These are phyloP conservation scores for Acanthochromis polyacanthus DNA, from an alignment of 2,113 vertebrate species.

Conservation along the genomic window DNA sequence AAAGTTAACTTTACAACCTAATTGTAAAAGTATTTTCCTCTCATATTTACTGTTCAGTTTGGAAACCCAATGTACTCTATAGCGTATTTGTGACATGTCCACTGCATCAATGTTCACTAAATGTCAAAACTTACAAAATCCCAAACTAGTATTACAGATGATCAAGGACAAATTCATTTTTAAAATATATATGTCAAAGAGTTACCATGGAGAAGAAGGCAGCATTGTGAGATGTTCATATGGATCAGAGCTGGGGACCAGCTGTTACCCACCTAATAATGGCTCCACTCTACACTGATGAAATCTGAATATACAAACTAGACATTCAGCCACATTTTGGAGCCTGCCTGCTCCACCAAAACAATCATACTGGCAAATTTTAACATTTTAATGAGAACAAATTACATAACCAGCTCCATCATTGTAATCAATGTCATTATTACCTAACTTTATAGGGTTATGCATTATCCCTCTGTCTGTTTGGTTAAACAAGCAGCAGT, in stretches of 20 bases:
- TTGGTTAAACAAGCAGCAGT: constrained; percentile 1
- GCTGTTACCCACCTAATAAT: constrained; percentile 62
- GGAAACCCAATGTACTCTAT: not conserved
- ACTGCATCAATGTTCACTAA: not conserved
- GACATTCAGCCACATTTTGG: constrained; percentile 34
- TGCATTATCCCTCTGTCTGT: constrained; percentile 16
- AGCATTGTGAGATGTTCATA: constrained; percentile 56
- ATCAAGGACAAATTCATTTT: constrained; percentile 32
- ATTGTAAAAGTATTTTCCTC: too few relatives aligned
- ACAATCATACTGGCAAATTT: constrained; percentile 9
- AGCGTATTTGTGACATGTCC: not conserved
- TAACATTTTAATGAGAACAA: constrained; percentile 55
- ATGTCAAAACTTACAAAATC: not conserved
- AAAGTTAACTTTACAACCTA: too few relatives aligned
- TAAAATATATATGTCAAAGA: constrained; percentile 47
- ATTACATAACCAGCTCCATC: constrained; percentile 36
- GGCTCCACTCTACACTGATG: constrained; percentile 68
- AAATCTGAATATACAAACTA: constrained; percentile 78
- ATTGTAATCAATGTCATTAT: constrained; percentile 20
- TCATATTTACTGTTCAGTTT: not conserved
- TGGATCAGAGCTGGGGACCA: constrained; percentile 62
- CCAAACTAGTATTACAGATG: constrained; percentile 23
- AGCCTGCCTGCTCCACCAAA: not conserved
- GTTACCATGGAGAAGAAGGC: constrained; percentile 59
- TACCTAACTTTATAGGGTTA: constrained; percentile 28